phyloP scores from a whole-genome alignment of 2,797 vertebrate genomes.

The Cryptoprocta ferox region DNA sequence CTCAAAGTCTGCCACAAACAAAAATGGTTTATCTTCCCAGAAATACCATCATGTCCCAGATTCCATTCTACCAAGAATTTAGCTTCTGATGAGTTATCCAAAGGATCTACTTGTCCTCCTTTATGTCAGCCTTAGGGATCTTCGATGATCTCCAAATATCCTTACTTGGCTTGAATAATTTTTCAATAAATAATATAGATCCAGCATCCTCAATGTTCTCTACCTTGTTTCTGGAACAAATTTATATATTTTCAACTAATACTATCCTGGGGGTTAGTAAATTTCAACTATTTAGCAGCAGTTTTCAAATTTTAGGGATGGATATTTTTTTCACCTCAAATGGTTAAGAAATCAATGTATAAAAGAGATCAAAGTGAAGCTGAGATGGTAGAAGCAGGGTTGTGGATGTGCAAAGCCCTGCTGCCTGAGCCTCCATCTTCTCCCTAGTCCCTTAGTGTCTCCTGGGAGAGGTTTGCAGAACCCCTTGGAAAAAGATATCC shows the following conservation, averaged over 20 bases:
- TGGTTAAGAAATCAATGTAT: neutral
- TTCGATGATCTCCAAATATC: neutral
- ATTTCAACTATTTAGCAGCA: neutral
- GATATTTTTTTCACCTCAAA: neutral
- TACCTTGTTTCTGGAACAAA: neutral
- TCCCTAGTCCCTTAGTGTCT: neutral
- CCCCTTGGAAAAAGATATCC: neutral
- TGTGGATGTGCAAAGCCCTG: neutral
- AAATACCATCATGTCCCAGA: neutral
- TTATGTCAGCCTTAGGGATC: neutral
- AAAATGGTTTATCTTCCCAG: neutral
- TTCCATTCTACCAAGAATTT: slow-evolving; percentile 15
- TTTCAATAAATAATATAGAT: slow-evolving; percentile 1
- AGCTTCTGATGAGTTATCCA: neutral
- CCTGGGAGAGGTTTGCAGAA: neutral
- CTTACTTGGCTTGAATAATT: neutral
- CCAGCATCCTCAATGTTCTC: neutral
- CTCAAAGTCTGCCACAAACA: neutral
- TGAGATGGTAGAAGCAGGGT: neutral
- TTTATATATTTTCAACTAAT: neutral
- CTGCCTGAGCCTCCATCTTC: neutral
- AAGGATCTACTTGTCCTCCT: neutral
- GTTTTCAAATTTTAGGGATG: neutral
- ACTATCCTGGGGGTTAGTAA: neutral
- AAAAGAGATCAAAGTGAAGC: neutral